These are phyloP conservation scores for Kradibia gibbosae DNA, from an alignment of 1,140 invertebrate species.

Conservation along the genomic window DNA sequence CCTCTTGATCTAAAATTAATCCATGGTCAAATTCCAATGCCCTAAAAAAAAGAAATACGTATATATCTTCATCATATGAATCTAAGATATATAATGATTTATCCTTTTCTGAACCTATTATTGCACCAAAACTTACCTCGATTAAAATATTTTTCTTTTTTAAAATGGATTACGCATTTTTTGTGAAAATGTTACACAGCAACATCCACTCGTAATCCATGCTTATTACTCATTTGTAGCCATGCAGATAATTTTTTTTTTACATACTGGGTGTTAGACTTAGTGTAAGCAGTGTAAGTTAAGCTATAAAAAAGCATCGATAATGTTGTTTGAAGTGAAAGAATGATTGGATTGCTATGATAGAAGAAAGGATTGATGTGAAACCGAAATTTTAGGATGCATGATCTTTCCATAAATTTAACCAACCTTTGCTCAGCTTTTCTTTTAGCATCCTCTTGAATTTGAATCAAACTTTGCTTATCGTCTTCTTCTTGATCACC, in stretches of 20 bases:
- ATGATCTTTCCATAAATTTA: background rate
- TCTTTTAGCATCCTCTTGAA: slow-evolving; percentile 61
- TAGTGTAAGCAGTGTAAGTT: slow-evolving; percentile 34
- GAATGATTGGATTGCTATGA: slow-evolving; percentile 4
- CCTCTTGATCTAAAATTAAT: slow-evolving; percentile 82
- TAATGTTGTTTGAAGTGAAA: slow-evolving; percentile 42
- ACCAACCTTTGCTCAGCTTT: slow-evolving; percentile 62
- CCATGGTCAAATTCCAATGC: slow-evolving; percentile 83
- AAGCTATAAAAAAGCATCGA: slow-evolving; percentile 33
- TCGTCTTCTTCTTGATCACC: slow-evolving; percentile 69
- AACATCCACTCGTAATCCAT: slow-evolving; percentile 34
- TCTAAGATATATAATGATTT: background rate
- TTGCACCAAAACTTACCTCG: slow-evolving; percentile 12
- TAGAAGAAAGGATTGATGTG: slow-evolving; percentile 21
- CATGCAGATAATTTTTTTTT: slow-evolving; percentile 40
- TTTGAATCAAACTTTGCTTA: slow-evolving; percentile 64
- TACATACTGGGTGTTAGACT: slow-evolving; percentile 23
- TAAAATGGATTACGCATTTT: slow-evolving; percentile 29
- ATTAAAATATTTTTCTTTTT: slow-evolving; percentile 29
- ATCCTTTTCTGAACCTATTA: slow-evolving; percentile 20
- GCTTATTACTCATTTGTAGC: slow-evolving; percentile 28
- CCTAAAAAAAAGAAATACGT: slow-evolving; percentile 52
- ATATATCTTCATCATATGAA: background rate
- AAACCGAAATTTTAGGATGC: slow-evolving; percentile 21
- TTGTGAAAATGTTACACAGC: slow-evolving; percentile 31